Evolutionary conservation across 2,888 invertebrate genomes (phyloP), one percentile per base, ranked within the genome.

Genomic region (Diachrysia chrysitis): DNA sequence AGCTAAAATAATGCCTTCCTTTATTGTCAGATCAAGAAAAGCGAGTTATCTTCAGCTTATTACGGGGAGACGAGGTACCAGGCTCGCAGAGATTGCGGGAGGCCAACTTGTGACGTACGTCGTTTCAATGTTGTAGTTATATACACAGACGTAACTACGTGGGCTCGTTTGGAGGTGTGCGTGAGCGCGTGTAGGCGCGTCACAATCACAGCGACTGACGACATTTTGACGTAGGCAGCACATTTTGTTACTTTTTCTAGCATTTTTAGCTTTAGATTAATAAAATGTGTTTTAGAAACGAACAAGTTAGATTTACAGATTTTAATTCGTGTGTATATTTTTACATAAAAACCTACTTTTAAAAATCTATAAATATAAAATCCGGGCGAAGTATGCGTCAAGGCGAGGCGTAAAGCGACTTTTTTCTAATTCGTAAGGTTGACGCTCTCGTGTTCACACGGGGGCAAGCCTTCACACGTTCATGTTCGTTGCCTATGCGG

Each of bases 371-470:
- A 81, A 81, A 73, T 81, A 84, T 71, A 74, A 81, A 79, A 71
- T 76, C 73, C 72, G 77, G 77, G 72, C 72, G 75, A 79, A 21
- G 48, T 51, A 51, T 78, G 85, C 83, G 84, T 85, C 81, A 82
- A 82, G 82, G 82, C 82, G 86, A 84, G 83, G 87, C 85, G 89
- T 90, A 90, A 78, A 90, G 85, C 87, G 85, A 89, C 89, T 92
- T 93, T 93, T 94, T 93, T 94, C 91, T 91, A 93, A 93, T 93
- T 93, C 88, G 91, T 93, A 94, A 95, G 95, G 94, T 95, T 95
- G 94, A 91, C 94, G 95, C 90, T 94, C 94, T 90, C 92, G 81
- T 89, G 92, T 92, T 92, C 93, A 90, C 92, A 93, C 92, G 91
- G 89, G 89, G 90, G 89, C 91, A 89, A 89, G 90, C 87, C 90